phyloP scores from a whole-genome alignment of 2,888 invertebrate genomes.

The Temnothorax rugatulus region DNA sequence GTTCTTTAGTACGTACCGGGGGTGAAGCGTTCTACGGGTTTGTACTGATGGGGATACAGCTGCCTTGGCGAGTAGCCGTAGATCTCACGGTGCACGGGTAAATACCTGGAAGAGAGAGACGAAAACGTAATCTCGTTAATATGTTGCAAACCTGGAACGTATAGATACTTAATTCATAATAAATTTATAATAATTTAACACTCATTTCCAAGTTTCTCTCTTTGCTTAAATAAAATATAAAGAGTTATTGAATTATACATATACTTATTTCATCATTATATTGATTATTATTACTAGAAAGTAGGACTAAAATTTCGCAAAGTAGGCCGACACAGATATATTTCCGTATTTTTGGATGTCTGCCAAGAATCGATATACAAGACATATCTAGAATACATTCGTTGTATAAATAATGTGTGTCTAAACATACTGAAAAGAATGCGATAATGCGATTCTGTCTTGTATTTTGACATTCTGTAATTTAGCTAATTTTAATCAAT shows the following conservation, averaged over 20 bases:
- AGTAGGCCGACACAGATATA: conserved; percentile 22
- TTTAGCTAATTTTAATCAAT: background rate
- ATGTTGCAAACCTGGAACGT: background rate
- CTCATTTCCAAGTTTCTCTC: background rate
- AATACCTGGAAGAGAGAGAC: conserved; percentile 87
- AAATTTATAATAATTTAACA: background rate
- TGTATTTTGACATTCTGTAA: background rate
- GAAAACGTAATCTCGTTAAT: background rate
- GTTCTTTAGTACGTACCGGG: conserved; percentile 91
- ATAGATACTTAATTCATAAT: background rate
- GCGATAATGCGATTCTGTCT: background rate
- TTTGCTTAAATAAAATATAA: conserved; percentile 2
- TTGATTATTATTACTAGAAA: conserved; percentile 28
- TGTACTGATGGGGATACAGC: conserved; percentile 95
- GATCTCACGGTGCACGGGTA: conserved; percentile 95
- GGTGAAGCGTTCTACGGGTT: conserved; percentile 92
- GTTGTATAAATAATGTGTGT: background rate
- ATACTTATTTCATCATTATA: background rate
- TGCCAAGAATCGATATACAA: conserved; percentile 19
- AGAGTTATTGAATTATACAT: background rate
- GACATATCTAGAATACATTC: conserved; percentile 5
- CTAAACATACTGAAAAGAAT: background rate
- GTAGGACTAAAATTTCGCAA: conserved; percentile 27
- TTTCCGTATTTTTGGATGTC: conserved; percentile 10
- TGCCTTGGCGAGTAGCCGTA: conserved; percentile 96